Conservation (phyloP, 2,113 vertebrate genomes). For the human (Homo sapiens) region GRCh38 chr12:61560001-61560500, state of each 20-base stretch:
- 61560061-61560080: neutral
- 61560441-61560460: neutral
- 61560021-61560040: neutral
- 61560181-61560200: neutral
- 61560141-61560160: neutral
- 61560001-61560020: neutral
- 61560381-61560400: neutral
- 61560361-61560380: neutral
- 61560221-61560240: neutral
- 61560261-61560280: neutral
- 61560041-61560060: neutral
- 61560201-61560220: neutral
- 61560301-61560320: neutral
- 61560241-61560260: neutral
- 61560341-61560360: neutral
- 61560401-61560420: neutral
- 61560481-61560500: neutral
- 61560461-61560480: neutral
- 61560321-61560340: neutral
- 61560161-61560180: neutral
- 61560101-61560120: neutral
- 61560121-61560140: neutral
- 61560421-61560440: neutral
- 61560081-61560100: neutral
- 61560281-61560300: neutral